Percentiles rank a stretch among this genome's conserved stretches.
Conservation (phyloP, 1,140 invertebrate species). For the Coptotermes formosanus region DNA sequence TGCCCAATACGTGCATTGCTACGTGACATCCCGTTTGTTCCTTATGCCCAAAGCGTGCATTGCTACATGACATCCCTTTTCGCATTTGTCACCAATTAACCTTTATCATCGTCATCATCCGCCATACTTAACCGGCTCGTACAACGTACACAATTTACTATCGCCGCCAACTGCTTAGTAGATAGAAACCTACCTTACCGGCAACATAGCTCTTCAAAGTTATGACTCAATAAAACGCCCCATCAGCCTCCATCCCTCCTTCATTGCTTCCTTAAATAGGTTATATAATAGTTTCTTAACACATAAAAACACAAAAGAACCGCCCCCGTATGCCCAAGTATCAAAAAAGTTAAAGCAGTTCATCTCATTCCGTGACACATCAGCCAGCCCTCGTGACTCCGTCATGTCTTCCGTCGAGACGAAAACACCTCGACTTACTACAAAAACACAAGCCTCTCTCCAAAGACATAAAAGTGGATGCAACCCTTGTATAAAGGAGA, state of each 20-base stretch:
- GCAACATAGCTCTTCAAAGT: conserved; percentile 10
- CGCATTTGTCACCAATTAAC: too few species aligned
- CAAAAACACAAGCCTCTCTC: not conserved
- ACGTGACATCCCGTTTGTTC: too few species aligned
- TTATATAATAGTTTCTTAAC: conserved; percentile 10
- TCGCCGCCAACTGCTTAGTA: not conserved
- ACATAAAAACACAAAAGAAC: conserved; percentile 7
- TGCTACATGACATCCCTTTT: too few species aligned
- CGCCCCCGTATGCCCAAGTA: not conserved
- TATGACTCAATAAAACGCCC: conserved; percentile 3
- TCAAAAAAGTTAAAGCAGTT: not conserved
- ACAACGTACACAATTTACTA: not conserved
- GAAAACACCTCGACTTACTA: conserved; percentile 7
- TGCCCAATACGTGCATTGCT: too few species aligned
- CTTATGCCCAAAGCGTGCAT: too few species aligned
- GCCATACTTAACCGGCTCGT: not conserved
- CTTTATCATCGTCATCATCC: too few species aligned
- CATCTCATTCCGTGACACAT: conserved; percentile 7
- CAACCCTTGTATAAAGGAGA: conserved; percentile 5
- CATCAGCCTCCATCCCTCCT: not conserved
- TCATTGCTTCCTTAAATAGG: not conserved
- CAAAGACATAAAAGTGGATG: conserved; percentile 2
- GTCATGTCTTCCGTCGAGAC: not conserved
- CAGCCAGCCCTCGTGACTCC: not conserved
- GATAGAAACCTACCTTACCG: not conserved